Conservation (phyloP, 2,113 vertebrate genomes). For the Stictonetta naevosa region DNA sequence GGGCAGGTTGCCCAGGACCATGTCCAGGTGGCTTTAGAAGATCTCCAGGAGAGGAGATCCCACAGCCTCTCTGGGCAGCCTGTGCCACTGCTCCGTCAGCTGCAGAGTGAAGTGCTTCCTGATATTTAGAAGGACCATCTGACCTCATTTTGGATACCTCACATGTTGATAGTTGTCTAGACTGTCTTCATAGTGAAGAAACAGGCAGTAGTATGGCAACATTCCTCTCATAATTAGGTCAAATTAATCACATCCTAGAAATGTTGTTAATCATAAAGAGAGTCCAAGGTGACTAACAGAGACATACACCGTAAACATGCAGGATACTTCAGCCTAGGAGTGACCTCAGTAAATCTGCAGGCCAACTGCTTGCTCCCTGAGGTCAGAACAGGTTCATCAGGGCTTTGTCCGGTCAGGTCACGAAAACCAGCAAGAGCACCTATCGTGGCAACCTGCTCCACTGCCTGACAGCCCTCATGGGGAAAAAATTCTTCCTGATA, state of each 20-base stretch:
- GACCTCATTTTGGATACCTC: not conserved
- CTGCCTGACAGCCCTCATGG: not conserved
- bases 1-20: not conserved
- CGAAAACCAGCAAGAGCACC: not conserved
- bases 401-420: not conserved
- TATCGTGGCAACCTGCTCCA: not conserved
- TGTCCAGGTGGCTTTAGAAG: not conserved
- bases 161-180: not conserved
- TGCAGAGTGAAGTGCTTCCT: not conserved
- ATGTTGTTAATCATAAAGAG: not conserved
- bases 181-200: not conserved
- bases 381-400: not conserved
- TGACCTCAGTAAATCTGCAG: not conserved
- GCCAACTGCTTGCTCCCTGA: not conserved
- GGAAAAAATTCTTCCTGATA: not conserved
- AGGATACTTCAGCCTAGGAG: not conserved
- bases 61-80: not conserved
- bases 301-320: not conserved
- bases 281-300: not conserved
- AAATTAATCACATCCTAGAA: not conserved
- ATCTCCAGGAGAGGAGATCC: not conserved
- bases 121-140: not conserved
- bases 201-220: not conserved
- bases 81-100: not conserved
- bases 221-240: not conserved